Base-by-base conservation (phyloP, 2,888 invertebrate species). In the Sipha maydis region DNA sequence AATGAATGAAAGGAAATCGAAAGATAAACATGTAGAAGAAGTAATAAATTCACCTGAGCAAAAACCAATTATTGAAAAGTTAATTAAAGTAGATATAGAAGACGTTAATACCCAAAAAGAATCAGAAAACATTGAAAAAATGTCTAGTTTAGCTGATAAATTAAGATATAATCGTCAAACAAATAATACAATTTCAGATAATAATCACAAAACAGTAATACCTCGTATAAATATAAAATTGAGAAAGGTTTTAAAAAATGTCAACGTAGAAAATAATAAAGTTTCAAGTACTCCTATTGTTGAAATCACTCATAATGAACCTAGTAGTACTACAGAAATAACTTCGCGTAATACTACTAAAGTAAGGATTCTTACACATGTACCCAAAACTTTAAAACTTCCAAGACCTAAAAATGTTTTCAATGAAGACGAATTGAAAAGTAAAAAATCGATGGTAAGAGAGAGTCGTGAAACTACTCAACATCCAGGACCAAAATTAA, bases 121-220 rank as follows among this genome's bases (percentile, higher is more conserved):
- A 19, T 9, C 34, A 11, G 28, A 5, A 0, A 21, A 21, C n/a
- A 61, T 11, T 0, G 75, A n/a, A 21, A 28, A 28, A 5, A 9
- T 61, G 19, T 38, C 4, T 38, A 38, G 61, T 41, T 69, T 85
- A 2, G 9, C 19, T 0, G 77, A 85, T 19, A 85, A 69, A 1
- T 3, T 69, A 25, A 77, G 85, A 34, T 54, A 34, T 69, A 85
- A 77, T 34, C 85, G 85, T 9, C 85, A 85, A 78, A 85, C 69
- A 17, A 85, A 85, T 48, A 69, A 28, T 78, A 85, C 85, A 34
- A 48, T 28, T 31, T 41, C 19, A 3, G 48, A 48, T 17, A n/a
- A 25, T 11, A 17, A 69, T 69, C 2, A 31, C 2, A 77, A 77
- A 77, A 67, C n/a, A 3, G 19, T 17, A 11, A 78, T 48, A 78